Evolutionary conservation across 1,140 invertebrate genomes (phyloP).

Genomic region (Galleria mellonella): DNA sequence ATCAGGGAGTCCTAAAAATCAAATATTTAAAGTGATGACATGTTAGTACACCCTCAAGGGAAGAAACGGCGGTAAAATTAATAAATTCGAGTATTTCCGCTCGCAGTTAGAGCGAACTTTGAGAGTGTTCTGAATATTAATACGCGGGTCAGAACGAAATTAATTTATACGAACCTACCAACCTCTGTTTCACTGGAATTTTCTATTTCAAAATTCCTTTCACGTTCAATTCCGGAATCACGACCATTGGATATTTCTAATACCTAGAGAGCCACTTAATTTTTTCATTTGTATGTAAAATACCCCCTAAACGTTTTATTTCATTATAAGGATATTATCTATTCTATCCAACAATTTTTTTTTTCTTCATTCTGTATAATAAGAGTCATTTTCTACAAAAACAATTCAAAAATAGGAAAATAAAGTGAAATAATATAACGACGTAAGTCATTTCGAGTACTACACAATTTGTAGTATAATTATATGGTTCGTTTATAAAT

Average conservation of each 20-base stretch:
- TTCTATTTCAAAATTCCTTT: slow-evolving; percentile 49
- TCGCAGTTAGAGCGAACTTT: slow-evolving; percentile 48
- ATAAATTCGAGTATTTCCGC: slow-evolving; percentile 53
- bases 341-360: neutral
- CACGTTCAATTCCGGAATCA: slow-evolving; percentile 35
- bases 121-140: slow-evolving; percentile 63
- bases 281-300: slow-evolving; percentile 1
- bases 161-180: slow-evolving; percentile 58
- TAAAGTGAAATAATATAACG: too few species aligned
- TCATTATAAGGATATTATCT: neutral
- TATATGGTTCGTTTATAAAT: too few species aligned
- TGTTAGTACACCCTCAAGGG: slow-evolving; percentile 23
- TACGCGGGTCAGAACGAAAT: slow-evolving; percentile 53
- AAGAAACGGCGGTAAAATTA: slow-evolving; percentile 41
- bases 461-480: too few species aligned
- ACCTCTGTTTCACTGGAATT: slow-evolving; percentile 42
- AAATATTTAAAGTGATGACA: slow-evolving; percentile 19
- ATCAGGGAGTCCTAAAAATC: neutral
- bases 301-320: neutral
- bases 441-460: too few species aligned
- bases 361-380: neutral
- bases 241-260: slow-evolving; percentile 27
- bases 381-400: too few species aligned
- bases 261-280: slow-evolving; percentile 6
- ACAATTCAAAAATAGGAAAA: too few species aligned